phyloP scores from a whole-genome alignment of 2,888 invertebrate genomes.

The Stomorhina lunata region DNA sequence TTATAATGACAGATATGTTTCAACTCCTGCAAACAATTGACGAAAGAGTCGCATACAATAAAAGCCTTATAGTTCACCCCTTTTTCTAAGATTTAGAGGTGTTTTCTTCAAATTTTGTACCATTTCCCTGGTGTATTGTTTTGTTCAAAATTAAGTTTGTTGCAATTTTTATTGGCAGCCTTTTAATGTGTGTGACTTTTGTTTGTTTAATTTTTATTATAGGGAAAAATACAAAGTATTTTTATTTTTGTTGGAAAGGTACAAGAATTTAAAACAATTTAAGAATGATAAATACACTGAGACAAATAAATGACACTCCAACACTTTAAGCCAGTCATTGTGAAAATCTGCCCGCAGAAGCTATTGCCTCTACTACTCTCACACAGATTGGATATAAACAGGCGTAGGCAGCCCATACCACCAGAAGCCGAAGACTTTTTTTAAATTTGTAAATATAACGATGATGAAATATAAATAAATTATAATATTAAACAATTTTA shows the following conservation, averaged over 20 bases:
- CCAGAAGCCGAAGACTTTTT: too few relatives aligned
- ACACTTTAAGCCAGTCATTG: too few relatives aligned
- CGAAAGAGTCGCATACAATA: background rate
- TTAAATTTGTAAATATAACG: too few relatives aligned
- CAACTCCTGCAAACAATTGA: slow-evolving; percentile 39
- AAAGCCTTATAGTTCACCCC: slow-evolving; percentile 40
- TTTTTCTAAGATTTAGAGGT: slow-evolving; percentile 42
- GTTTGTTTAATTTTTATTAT: slow-evolving; percentile 12
- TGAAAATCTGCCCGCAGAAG: too few relatives aligned
- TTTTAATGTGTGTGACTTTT: slow-evolving; percentile 37
- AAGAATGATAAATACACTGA: slow-evolving; percentile 34
- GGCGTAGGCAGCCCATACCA: too few relatives aligned
- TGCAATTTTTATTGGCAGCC: slow-evolving; percentile 68
- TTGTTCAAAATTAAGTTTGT: slow-evolving; percentile 68
- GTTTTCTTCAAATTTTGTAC: slow-evolving; percentile 34
- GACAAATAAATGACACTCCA: too few relatives aligned
- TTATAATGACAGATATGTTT: slow-evolving; percentile 63
- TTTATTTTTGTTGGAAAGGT: slow-evolving; percentile 33
- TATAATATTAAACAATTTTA: too few relatives aligned
- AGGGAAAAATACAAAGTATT: background rate
- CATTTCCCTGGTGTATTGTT: slow-evolving; percentile 33
- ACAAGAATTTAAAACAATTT: slow-evolving; percentile 34
- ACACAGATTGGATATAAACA: too few relatives aligned
- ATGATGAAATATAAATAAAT: too few relatives aligned
- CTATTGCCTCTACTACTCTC: too few relatives aligned